Evolutionary conservation across 2,888 invertebrate species (phyloP).

Genomic region (Chouioia cunea): DNA sequence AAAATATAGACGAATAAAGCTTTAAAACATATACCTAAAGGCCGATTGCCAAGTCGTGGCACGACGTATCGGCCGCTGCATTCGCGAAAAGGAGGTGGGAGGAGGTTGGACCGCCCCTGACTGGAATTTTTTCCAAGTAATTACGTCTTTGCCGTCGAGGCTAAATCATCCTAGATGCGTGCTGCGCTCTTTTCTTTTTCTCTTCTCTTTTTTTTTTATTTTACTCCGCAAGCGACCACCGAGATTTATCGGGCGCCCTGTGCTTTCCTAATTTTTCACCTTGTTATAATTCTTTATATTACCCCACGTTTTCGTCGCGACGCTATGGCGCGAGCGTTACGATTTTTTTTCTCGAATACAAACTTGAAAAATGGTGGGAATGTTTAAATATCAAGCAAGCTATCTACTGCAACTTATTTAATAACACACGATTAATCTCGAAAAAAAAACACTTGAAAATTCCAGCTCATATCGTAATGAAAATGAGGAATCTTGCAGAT

Average conservation of each 20-base stretch:
- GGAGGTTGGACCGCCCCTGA: slow-evolving; percentile 51
- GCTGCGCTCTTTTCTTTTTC: slow-evolving; percentile 33
- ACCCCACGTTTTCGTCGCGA: background rate
- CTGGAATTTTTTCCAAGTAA: slow-evolving; percentile 64
- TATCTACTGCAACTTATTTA: too few relatives aligned
- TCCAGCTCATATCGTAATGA: background rate
- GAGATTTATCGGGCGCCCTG: slow-evolving; percentile 52
- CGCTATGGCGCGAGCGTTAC: background rate
- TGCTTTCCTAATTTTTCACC: slow-evolving; percentile 42
- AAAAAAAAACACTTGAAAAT: too few relatives aligned
- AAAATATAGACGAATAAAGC: background rate
- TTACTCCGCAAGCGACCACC: slow-evolving; percentile 34
- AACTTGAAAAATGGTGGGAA: too few relatives aligned
- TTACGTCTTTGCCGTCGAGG: slow-evolving; percentile 57
- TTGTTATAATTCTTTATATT: background rate
- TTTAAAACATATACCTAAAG: background rate
- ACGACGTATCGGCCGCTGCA: slow-evolving; percentile 56
- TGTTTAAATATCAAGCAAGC: too few relatives aligned
- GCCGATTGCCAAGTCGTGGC: slow-evolving; percentile 59
- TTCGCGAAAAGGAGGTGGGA: background rate
- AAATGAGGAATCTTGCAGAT: background rate
- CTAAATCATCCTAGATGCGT: slow-evolving; percentile 58
- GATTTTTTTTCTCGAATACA: background rate
- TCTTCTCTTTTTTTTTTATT: background rate
- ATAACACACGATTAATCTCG: too few relatives aligned